Base-by-base conservation (phyloP, 2,113 vertebrate genomes). In the Alosa alosa region DNA sequence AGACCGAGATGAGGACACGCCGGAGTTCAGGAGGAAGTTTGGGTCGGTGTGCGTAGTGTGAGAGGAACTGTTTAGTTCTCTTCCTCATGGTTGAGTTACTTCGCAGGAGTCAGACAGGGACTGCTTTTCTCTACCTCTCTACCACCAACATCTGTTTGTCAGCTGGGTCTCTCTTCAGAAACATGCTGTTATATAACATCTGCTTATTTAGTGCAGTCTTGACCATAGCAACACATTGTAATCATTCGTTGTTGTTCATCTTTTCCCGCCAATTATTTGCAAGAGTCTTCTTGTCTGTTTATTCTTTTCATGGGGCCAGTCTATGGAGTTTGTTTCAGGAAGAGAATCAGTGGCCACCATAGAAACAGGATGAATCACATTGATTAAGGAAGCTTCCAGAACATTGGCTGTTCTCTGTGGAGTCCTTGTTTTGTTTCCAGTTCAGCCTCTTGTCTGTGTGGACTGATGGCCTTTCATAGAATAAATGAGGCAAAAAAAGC, bases 101-200 rank as follows among this genome's bases (percentile, higher is more conserved):
- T 36, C n/a, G 22, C 55, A 60, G 22, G 55, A 60, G 55, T 22
- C 0, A 13, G 60, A 22, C 60, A 72, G 64, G 64, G 22, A 25
- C 8, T 72, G n/a, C 64, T n/a, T 64, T 8, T 31, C n/a, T 39
- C 72, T 17, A 31, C 31, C 72, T 39, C 31, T 78, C 13, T 36
- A 78, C 72, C 72, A 78, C 31, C 64, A 72, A 72, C 64, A 72
- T 72, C 64, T 72, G 64, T 72, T 72, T 72, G 64, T 72, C n/a
- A 25, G 60, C 20, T 25, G n/a, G 25, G 64, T 25, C 72, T 78
- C 72, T 78, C 25, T 31, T 39, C 36, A 36, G 31, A 11, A 39
- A 78, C 36, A 78, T 39, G 18, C 55, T 60, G 72, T 78, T 78
- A 78, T 15, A 36, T 78, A 78, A 78, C 31, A 78, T 39, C 36